phyloP scores from a whole-genome alignment of 2,113 vertebrate species.

The Crocuta crocuta region DNA sequence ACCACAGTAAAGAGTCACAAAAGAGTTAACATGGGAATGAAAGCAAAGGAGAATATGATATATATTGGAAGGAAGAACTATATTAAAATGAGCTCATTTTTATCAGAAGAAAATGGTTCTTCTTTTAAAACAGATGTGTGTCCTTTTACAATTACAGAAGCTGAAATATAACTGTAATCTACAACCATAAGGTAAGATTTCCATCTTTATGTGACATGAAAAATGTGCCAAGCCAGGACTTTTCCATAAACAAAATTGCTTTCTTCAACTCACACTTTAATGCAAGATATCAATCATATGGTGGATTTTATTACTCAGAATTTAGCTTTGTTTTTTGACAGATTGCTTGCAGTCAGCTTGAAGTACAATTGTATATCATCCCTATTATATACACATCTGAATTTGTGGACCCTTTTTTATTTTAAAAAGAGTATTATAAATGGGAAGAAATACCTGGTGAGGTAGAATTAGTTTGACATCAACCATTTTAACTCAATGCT shows the following conservation, averaged over 20 bases:
- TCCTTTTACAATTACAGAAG: conserved; percentile 80
- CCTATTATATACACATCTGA: conserved; percentile 82
- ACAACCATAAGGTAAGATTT: conserved; percentile 86
- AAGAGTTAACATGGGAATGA: conserved; percentile 11
- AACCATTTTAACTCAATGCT: conserved; percentile 60
- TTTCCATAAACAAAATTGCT: conserved; percentile 88
- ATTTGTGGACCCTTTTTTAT: conserved; percentile 72
- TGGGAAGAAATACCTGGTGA: conserved; percentile 74
- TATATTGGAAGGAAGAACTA: neutral
- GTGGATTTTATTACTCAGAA: conserved; percentile 85
- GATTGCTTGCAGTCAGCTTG: conserved; percentile 80
- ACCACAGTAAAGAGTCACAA: neutral
- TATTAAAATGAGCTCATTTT: conserved; percentile 33
- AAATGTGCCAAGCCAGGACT: conserved; percentile 85
- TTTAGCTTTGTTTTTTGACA: conserved; percentile 87
- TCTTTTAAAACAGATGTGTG: conserved; percentile 64
- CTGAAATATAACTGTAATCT: conserved; percentile 84
- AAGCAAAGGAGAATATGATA: neutral
- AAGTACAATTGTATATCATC: conserved; percentile 83
- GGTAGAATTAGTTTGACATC: conserved; percentile 56
- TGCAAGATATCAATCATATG: conserved; percentile 88
- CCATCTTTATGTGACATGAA: conserved; percentile 88
- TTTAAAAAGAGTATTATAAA: conserved; percentile 82
- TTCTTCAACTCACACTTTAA: conserved; percentile 86
- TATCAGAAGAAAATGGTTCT: conserved; percentile 75